Evolutionary conservation across 2,113 vertebrate genomes (phyloP).

Genomic region (Copsychus sechellarum): DNA sequence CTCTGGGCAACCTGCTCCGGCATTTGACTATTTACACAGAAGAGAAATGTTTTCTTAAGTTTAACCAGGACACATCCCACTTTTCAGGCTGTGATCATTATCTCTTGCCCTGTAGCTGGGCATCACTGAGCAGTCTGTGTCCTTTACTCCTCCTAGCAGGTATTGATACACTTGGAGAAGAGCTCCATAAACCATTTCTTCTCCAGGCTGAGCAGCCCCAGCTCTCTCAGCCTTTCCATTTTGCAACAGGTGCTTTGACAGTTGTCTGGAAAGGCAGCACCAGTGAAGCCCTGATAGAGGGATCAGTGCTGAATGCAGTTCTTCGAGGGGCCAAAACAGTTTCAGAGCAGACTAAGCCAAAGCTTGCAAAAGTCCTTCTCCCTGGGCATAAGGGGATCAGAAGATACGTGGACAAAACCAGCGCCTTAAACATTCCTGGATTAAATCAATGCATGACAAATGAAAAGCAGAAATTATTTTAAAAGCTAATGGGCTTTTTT

Average conservation of each 20-base stretch:
- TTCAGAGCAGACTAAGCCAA: background rate
- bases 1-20: background rate
- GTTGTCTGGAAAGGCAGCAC: background rate
- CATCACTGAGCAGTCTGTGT: background rate
- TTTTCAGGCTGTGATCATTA: background rate
- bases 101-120: background rate
- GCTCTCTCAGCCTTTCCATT: background rate
- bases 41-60: background rate
- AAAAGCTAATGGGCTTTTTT: background rate
- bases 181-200: background rate
- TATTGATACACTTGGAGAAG: background rate
- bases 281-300: background rate
- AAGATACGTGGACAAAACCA: background rate
- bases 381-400: background rate
- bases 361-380: background rate
- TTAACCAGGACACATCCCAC: background rate
- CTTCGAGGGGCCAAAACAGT: background rate
- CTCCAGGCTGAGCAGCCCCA: background rate
- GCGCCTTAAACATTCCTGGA: background rate
- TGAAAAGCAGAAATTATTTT: background rate
- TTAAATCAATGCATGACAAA: background rate
- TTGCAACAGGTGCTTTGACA: background rate
- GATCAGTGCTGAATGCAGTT: background rate
- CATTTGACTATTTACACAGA: background rate
- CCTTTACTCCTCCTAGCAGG: background rate